Conservation (phyloP, 2,113 vertebrate species). For the Phalacrocorax carbo region DNA sequence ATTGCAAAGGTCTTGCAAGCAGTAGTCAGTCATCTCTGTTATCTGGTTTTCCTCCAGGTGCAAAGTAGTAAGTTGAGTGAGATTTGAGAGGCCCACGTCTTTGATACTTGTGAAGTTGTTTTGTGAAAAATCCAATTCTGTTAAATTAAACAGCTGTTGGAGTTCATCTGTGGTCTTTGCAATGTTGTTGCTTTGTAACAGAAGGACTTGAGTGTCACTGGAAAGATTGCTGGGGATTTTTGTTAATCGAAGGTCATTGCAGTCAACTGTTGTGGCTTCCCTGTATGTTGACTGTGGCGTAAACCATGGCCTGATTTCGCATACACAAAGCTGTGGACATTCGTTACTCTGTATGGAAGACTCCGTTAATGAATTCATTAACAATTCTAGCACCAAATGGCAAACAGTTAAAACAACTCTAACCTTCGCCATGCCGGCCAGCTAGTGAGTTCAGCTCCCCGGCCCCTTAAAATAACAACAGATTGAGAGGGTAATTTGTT, state of each 20-base stretch:
- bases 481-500: not conserved
- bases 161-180: slow-evolving; percentile 89
- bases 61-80: slow-evolving; percentile 93
- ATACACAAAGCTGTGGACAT: slow-evolving; percentile 95
- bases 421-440: slow-evolving; percentile 81
- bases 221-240: slow-evolving; percentile 93
- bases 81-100: slow-evolving; percentile 91
- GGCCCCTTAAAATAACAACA: not conserved
- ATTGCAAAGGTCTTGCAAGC: slow-evolving; percentile 90
- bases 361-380: slow-evolving; percentile 74
- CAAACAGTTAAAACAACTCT: slow-evolving; percentile 63
- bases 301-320: slow-evolving; percentile 96
- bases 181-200: slow-evolving; percentile 97
- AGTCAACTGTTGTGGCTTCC: slow-evolving; percentile 96
- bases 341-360: slow-evolving; percentile 81
- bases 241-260: slow-evolving; percentile 95
- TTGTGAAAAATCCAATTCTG: slow-evolving; percentile 95
- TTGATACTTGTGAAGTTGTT: slow-evolving; percentile 93
- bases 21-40: slow-evolving; percentile 90
- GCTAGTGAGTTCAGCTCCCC: not conserved
- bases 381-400: slow-evolving; percentile 76
- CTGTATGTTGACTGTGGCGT: slow-evolving; percentile 97
- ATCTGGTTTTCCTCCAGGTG: slow-evolving; percentile 98
- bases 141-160: slow-evolving; percentile 93
- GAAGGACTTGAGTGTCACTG: slow-evolving; percentile 95